Conservation (phyloP, 2,797 vertebrate genomes). For the Mus spretus region DNA sequence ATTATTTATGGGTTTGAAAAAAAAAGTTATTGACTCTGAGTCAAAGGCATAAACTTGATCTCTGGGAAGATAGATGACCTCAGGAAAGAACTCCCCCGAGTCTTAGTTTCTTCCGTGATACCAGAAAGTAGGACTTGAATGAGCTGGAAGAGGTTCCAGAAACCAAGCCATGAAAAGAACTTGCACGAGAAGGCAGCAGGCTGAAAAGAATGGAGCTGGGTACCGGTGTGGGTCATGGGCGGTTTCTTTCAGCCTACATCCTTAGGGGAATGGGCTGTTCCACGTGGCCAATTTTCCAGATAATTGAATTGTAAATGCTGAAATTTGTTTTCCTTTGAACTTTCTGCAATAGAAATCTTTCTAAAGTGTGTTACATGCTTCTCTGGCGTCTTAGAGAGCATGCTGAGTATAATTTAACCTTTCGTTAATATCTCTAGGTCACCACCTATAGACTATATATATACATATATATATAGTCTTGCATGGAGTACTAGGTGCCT, state of each 20-base stretch:
- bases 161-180: background rate
- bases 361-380: constrained; percentile 67
- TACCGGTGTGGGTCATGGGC: rapidly evolving
- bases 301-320: constrained; percentile 81
- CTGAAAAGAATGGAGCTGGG: background rate
- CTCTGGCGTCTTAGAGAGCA: constrained; percentile 59
- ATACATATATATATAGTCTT: background rate
- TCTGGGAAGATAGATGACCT: background rate
- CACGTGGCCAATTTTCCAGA: constrained; percentile 63
- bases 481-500: background rate
- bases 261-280: constrained; percentile 57
- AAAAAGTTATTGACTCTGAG: constrained; percentile 3
- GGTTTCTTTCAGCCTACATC: background rate
- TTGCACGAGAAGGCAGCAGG: background rate
- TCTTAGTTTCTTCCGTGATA: constrained; percentile 16
- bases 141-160: background rate
- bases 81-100: background rate
- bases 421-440: constrained; percentile 70
- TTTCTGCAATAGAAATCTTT: constrained; percentile 73
- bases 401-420: constrained; percentile 61
- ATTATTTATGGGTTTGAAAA: background rate
- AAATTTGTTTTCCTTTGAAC: constrained; percentile 78
- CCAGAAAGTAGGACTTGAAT: background rate
- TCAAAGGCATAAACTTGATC: background rate
- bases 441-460: background rate